A percentile compares a stretch with the other conserved stretches of the same genome.
These are phyloP conservation scores for Monochamus alternatus DNA, from an alignment of 2,888 invertebrate species.

Conservation along the genomic window DNA sequence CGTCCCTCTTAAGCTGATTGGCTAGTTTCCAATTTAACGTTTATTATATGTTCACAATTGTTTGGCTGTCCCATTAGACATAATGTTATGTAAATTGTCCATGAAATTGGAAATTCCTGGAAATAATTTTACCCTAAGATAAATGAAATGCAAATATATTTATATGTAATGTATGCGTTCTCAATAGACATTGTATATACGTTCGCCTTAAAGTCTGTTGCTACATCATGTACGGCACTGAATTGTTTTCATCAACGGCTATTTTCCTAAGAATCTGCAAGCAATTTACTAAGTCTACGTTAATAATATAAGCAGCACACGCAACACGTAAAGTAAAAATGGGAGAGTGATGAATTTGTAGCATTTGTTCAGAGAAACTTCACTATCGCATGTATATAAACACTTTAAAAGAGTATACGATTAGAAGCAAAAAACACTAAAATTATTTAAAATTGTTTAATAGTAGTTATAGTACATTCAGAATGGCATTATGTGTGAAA, in stretches of 20 bases:
- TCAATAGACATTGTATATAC: no score
- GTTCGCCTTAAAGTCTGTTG: background rate
- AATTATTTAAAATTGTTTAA: background rate
- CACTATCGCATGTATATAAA: conserved; percentile 12
- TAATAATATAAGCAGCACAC: conserved; percentile 25
- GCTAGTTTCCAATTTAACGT: background rate
- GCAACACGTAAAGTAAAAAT: conserved; percentile 20
- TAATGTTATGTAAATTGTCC: background rate
- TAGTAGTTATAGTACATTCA: no score
- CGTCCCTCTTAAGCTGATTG: background rate
- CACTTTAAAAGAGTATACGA: conserved; percentile 9
- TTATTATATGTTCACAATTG: background rate
- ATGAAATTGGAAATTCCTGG: background rate
- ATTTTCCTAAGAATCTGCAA: conserved; percentile 26
- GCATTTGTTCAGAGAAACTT: conserved; percentile 4
- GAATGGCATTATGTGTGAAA: no score
- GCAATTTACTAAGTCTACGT: conserved; percentile 16
- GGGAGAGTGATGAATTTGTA: conserved; percentile 11
- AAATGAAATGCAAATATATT: background rate
- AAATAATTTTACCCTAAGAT: background rate
- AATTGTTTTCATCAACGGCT: background rate
- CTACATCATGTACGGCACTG: conserved; percentile 5
- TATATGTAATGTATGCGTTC: background rate
- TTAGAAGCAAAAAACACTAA: background rate
- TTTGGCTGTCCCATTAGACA: background rate